A percentile compares a stretch with the other conserved stretches of the same genome.
phyloP scores from a whole-genome alignment of 2,113 vertebrate genomes.

The Xiphophorus couchianus region DNA sequence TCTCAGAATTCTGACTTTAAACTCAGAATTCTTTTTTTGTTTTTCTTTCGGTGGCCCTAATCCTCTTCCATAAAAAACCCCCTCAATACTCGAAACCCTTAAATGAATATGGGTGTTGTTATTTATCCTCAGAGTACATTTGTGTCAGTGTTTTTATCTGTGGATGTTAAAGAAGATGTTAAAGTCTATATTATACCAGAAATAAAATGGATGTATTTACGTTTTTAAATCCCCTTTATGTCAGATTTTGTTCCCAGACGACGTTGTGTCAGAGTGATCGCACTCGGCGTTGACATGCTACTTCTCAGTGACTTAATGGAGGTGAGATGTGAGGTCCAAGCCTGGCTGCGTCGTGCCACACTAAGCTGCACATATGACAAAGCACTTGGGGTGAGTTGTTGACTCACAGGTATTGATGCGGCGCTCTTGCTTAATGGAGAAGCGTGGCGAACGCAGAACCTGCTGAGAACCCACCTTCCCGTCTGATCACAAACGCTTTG shows the following conservation, averaged over 20 bases:
- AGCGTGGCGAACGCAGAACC: neutral
- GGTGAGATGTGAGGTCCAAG: slow-evolving; percentile 7
- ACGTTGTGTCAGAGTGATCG: neutral
- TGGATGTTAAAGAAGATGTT: neutral
- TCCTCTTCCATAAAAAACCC: no score
- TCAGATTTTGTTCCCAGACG: neutral
- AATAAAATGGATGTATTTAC: neutral
- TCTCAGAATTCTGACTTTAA: no score
- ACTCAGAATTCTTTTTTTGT: no score
- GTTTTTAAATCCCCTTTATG: neutral
- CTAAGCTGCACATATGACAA: neutral
- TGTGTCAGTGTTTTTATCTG: neutral
- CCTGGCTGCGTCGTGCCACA: slow-evolving; percentile 9
- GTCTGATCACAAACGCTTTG: slow-evolving; percentile 28
- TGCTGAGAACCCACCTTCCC: slow-evolving; percentile 35
- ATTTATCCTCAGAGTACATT: neutral
- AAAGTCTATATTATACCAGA: neutral
- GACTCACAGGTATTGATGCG: slow-evolving; percentile 14
- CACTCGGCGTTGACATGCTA: neutral
- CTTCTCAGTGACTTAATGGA: neutral
- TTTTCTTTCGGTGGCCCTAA: no score
- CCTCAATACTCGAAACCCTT: neutral
- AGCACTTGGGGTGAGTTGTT: neutral
- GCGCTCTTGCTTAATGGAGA: slow-evolving; percentile 34
- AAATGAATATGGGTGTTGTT: neutral